These are phyloP conservation scores for Ariolimax columbianus DNA, from an alignment of 2,888 invertebrate genomes.

Conservation along the genomic window DNA sequence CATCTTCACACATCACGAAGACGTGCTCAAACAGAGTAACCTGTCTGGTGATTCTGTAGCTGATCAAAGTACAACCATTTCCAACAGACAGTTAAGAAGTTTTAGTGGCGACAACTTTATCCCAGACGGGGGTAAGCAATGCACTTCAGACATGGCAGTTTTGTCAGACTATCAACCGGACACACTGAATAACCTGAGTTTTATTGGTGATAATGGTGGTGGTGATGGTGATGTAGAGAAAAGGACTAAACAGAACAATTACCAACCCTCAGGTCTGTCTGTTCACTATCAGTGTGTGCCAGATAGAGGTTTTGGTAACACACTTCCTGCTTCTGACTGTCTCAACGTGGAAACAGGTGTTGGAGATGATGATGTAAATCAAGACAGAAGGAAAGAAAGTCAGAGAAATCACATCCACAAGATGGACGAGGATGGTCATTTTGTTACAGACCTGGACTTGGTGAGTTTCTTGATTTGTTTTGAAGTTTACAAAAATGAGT, in stretches of 20 bases:
- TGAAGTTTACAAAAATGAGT: too few relatives aligned
- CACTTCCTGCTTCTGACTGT: not conserved
- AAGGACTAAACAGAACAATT: too few relatives aligned
- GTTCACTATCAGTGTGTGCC: not conserved
- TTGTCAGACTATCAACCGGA: not conserved
- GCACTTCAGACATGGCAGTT: not conserved
- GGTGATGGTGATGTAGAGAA: too few relatives aligned
- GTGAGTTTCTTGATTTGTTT: slow-evolving; percentile 17
- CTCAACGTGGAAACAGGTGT: not conserved
- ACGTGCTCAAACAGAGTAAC: not conserved
- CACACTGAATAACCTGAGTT: too few relatives aligned
- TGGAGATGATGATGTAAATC: not conserved
- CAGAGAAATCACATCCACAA: not conserved
- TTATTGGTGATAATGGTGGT: not conserved
- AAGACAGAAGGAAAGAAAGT: too few relatives aligned
- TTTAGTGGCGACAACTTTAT: not conserved
- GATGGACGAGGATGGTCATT: not conserved
- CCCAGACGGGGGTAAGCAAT: not conserved
- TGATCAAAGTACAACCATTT: not conserved
- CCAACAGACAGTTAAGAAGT: not conserved
- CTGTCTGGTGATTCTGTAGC: not conserved
- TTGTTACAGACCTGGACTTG: slow-evolving; percentile 15
- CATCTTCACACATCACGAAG: not conserved
- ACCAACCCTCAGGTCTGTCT: not conserved
- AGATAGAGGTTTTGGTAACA: not conserved